Base-by-base conservation (phyloP, 2,888 invertebrate species). In the Drosophila sordidula region DNA sequence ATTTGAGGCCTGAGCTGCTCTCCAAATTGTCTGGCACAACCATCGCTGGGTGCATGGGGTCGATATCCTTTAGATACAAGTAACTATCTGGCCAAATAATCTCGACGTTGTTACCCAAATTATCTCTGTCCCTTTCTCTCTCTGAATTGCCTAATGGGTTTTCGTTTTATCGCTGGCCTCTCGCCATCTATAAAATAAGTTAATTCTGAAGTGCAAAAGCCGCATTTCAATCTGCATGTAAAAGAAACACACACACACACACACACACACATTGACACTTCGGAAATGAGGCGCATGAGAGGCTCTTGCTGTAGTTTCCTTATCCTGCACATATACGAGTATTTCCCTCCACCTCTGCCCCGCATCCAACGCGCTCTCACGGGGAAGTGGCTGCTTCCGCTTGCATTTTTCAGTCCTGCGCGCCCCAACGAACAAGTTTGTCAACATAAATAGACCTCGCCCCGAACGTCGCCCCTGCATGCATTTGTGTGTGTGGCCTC, bases 351-450 rank as follows among this genome's bases (percentile, higher is more conserved):
- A 29, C 29, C 32, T 11, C 29, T n/a, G 29, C 16, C 8, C 29
- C 29, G 29, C 29, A 9, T 29, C 9, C 29, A 9, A 29, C 9
- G 29, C 3, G 32, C 36, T 66, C 45, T 41, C 52, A 49, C n/a
- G 25, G 47, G 58, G 57, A 78, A 80, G 82, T 79, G 75, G 54
- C 46, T 72, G 61, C 76, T 70, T 80, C 84, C 87, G 80, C 70
- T 64, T 80, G 71, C 84, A 76, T 70, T 59, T 70, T 66, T 18
- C 71, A 69, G 59, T 49, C 29, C 62, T 69, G 70, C 38, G 62
- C 58, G 58, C 49, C 41, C 58, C 47, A 66, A 32, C 62, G 49
- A 64, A 47, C 70, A 55, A 80, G 64, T 68, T 76, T 77, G 75
- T 80, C 63, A 76, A 78, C 76, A 81, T 76, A 77, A 85, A 81